Evolutionary conservation across 2,888 invertebrate species (phyloP).

Genomic region (Tolmerus cingulatus): DNA sequence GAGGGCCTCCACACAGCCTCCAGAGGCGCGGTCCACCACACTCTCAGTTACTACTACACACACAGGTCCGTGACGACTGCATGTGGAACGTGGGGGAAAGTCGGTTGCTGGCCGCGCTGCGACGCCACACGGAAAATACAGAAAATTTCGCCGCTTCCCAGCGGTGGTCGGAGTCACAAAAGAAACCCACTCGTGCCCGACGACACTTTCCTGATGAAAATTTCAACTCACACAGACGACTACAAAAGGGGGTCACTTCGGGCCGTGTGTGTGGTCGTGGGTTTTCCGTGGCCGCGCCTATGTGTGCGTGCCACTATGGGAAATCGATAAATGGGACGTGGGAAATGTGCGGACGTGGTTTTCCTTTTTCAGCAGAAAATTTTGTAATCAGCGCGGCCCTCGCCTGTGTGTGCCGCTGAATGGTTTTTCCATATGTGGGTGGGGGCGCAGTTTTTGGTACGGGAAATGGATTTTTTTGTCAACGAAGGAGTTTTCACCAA

Average conservation of each 20-base stretch:
- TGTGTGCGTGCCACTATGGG: slow-evolving; percentile 44
- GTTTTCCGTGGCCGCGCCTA: slow-evolving; percentile 13
- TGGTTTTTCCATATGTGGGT: background rate
- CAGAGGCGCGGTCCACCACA: background rate
- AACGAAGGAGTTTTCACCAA: background rate
- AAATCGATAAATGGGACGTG: slow-evolving; percentile 49
- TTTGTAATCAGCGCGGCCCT: background rate
- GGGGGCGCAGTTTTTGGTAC: background rate
- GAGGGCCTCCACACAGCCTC: background rate
- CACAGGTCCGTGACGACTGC: background rate
- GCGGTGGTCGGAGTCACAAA: slow-evolving; percentile 21
- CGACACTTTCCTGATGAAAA: slow-evolving; percentile 37
- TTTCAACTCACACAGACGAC: background rate
- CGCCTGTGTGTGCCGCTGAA: background rate
- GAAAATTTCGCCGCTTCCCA: slow-evolving; percentile 11
- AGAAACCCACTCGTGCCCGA: slow-evolving; percentile 6
- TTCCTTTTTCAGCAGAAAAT: slow-evolving; percentile 33
- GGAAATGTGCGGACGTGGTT: slow-evolving; percentile 35
- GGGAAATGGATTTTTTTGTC: slow-evolving; percentile 7
- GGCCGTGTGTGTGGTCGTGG: background rate
- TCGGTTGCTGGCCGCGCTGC: background rate
- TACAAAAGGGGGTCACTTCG: slow-evolving; percentile 30
- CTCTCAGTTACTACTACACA: background rate
- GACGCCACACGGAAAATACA: slow-evolving; percentile 14
- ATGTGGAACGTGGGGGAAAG: slow-evolving; percentile 21